phyloP scores from a whole-genome alignment of 2,888 invertebrate species.

The Agrilus biguttatus region DNA sequence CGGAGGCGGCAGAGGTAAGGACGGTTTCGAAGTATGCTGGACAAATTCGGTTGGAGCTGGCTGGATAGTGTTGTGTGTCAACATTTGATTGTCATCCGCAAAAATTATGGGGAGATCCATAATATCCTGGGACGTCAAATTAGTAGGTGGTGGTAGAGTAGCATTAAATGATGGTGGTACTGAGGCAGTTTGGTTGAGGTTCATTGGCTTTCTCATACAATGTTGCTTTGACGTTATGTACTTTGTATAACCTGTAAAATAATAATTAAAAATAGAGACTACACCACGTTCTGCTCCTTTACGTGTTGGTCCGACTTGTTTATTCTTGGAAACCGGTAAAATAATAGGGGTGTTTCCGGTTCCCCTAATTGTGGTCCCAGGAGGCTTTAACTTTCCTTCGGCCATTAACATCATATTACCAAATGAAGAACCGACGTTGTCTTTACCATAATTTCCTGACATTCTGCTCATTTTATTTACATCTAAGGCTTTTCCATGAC shows the following conservation, averaged over 20 bases:
- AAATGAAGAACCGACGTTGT: slow-evolving; percentile 8
- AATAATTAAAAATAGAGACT: background rate
- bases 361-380: slow-evolving; percentile 11
- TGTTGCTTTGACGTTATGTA: slow-evolving; percentile 27
- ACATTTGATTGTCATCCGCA: slow-evolving; percentile 38
- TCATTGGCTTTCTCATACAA: slow-evolving; percentile 17
- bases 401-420: slow-evolving; percentile 25
- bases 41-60: slow-evolving; percentile 7
- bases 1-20: slow-evolving; percentile 4
- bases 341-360: slow-evolving; percentile 13
- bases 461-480: slow-evolving; percentile 19
- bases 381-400: slow-evolving; percentile 20
- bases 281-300: background rate
- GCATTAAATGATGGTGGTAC: slow-evolving; percentile 11
- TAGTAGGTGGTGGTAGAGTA: slow-evolving; percentile 26
- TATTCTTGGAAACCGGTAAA: slow-evolving; percentile 10
- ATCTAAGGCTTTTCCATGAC: slow-evolving; percentile 21
- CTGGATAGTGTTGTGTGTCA: slow-evolving; percentile 18
- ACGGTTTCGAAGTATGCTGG: slow-evolving; percentile 1
- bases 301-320: background rate
- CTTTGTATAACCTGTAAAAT: slow-evolving; percentile 17
- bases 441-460: too few species aligned
- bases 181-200: slow-evolving; percentile 13
- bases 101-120: slow-evolving; percentile 52
- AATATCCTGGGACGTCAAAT: slow-evolving; percentile 39